A percentile compares a stretch with the other conserved stretches of the same genome.
Conservation (phyloP, 2,797 vertebrate genomes). For the Cichlasoma orientale region DNA sequence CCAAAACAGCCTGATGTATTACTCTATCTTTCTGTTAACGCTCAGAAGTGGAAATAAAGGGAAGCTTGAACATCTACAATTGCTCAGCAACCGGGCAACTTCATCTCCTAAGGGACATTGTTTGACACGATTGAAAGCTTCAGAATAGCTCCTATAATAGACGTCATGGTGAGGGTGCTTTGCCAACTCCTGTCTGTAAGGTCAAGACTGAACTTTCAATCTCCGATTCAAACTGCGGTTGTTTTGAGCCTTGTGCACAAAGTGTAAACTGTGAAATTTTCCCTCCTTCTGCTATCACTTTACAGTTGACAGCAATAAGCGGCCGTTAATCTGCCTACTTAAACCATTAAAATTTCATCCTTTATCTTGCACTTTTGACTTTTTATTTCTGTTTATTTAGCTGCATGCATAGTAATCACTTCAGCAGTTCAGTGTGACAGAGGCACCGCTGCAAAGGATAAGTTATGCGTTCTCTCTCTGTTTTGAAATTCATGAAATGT, state of each 20-base stretch:
- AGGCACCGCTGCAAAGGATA: not conserved
- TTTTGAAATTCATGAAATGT: conserved; percentile 52
- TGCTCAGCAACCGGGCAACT: not conserved
- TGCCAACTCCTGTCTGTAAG: not conserved
- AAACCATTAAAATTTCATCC: not conserved
- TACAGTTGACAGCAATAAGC: not conserved
- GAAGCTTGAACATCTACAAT: not conserved
- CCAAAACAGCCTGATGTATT: not conserved
- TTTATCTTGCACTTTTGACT: not conserved
- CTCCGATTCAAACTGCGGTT: not conserved
- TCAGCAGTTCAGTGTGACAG: not conserved
- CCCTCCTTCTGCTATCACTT: not conserved
- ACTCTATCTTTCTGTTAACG: not conserved
- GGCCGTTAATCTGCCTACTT: not conserved
- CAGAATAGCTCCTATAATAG: not conserved
- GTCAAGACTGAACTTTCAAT: not conserved
- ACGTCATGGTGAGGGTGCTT: not conserved
- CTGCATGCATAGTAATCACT: not conserved
- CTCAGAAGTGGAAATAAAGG: not conserved
- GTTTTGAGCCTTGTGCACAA: not conserved
- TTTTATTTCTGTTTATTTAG: not conserved
- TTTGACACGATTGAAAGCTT: not conserved
- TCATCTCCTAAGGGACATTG: not conserved
- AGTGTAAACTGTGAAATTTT: not conserved
- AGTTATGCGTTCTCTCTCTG: conserved; percentile 1